These are phyloP conservation scores for Tilapia sparmanii DNA, from an alignment of 2,113 vertebrate genomes.

Conservation along the genomic window DNA sequence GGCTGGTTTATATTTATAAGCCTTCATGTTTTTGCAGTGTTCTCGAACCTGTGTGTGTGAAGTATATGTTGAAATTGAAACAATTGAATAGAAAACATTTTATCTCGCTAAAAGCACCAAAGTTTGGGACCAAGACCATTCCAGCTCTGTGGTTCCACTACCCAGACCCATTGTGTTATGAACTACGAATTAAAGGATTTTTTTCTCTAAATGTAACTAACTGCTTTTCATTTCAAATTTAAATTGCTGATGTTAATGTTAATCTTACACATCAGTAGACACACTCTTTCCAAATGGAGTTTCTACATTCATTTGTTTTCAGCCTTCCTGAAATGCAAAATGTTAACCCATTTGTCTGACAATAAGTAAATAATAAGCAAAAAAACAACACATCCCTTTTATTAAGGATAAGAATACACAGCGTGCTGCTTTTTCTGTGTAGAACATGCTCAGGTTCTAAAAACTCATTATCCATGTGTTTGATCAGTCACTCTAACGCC, in stretches of 20 bases:
- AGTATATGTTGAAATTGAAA: background rate
- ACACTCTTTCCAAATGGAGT: background rate
- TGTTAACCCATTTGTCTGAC: background rate
- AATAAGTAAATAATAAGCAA: background rate
- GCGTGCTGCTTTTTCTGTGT: background rate
- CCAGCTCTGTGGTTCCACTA: background rate
- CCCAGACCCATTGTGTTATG: background rate
- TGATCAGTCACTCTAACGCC: background rate
- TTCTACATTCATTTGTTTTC: background rate
- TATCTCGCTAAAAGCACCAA: background rate
- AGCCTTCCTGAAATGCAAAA: background rate
- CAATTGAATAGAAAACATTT: background rate
- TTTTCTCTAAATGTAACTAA: background rate
- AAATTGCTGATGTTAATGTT: background rate
- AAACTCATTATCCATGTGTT: background rate
- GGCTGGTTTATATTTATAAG: background rate
- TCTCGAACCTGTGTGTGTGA: background rate
- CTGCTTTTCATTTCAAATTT: background rate
- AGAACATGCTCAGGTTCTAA: background rate
- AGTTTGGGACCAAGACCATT: background rate
- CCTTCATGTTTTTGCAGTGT: background rate
- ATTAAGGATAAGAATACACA: background rate
- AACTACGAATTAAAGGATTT: background rate
- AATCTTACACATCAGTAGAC: background rate
- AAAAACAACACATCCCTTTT: background rate